Evolutionary conservation across 2,888 invertebrate genomes (phyloP), one percentile per base, ranked within the genome.

Genomic region (Hypselothyrea guttata): DNA sequence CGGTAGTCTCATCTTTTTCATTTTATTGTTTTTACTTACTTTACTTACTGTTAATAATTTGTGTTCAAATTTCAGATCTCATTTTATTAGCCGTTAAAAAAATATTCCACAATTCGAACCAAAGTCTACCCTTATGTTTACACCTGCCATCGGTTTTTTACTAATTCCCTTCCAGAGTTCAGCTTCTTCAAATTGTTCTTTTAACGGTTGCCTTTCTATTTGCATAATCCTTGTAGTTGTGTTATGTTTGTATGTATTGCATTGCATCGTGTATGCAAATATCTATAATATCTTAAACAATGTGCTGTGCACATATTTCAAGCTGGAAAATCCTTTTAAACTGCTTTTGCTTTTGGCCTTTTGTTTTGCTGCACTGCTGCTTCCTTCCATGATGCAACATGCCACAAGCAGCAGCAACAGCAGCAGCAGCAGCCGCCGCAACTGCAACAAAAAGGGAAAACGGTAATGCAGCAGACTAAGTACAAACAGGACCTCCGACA

Each of bases 261-360:
- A 28, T n/a, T n/a, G n/a, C n/a, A 22, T 7, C 27, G 28, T 28
- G 11, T 35, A 30, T 46, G 33, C 41, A 3, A 34, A 11, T 40
- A 30, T 60, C 42, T 55, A 30, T 45, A 67, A 56, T 49, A 49
- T 35, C 33, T 54, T 51, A 35, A 45, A 54, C 67, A 66, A 51
- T 70, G 46, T 59, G 57, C 61, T 37, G n/a, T n/a, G 52, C 48
- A 75, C 64, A 71, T 71, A 61, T 61, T 59, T 63, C 59, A 64
- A 56, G 40, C 51, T 58, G 46, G 22, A 58, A 83, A 79, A 78
- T 79, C 78, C 79, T 74, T 83, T 83, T 66, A 71, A 73, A 70
- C 82, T 62, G 66, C 60, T 67, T 64, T 46, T 56, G 68, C 64
- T 54, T 53, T 45, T 59, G 27, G 33, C 41, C 66, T 58, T 66